Evolutionary conservation across 64 coral and sea anemone species (phyloP).

Genomic region (Orbicella faveolata): DNA sequence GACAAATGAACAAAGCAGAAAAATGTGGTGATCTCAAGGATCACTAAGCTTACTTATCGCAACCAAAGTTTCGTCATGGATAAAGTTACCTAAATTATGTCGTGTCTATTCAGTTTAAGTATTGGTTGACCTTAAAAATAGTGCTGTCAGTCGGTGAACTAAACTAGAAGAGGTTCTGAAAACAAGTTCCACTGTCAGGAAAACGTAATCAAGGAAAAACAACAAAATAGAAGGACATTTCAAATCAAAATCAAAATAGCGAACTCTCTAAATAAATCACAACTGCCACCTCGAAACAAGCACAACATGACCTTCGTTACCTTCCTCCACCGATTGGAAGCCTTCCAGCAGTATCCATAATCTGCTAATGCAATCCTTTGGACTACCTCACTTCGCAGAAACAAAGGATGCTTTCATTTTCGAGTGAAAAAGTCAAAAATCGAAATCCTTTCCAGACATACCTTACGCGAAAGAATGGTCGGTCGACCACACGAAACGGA

Average conservation of each 20-base stretch:
- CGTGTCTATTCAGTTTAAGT: too few relatives aligned
- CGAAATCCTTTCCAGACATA: not conserved
- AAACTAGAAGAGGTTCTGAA: too few relatives aligned
- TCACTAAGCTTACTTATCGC: too few relatives aligned
- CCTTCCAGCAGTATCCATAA: not conserved
- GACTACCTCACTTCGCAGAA: not conserved
- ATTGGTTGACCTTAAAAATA: too few relatives aligned
- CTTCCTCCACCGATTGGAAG: not conserved
- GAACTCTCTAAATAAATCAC: not conserved
- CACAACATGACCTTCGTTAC: not conserved
- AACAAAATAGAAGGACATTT: not conserved
- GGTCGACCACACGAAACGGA: not conserved
- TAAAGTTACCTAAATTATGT: too few relatives aligned
- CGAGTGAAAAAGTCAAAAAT: not conserved
- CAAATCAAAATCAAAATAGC: not conserved
- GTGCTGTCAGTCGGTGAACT: too few relatives aligned
- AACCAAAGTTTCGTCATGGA: too few relatives aligned
- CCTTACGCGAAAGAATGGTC: not conserved
- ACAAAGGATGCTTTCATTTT: not conserved
- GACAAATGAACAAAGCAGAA: too few relatives aligned
- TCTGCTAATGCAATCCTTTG: not conserved
- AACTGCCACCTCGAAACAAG: not conserved
- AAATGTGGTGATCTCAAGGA: too few relatives aligned
- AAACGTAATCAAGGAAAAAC: not conserved
- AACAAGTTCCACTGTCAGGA: too few relatives aligned